A percentile compares a stretch with the other conserved stretches of the same genome.
These are phyloP conservation scores for Andrena hattorfiana DNA, from an alignment of 2,888 invertebrate genomes.

Conservation along the genomic window DNA sequence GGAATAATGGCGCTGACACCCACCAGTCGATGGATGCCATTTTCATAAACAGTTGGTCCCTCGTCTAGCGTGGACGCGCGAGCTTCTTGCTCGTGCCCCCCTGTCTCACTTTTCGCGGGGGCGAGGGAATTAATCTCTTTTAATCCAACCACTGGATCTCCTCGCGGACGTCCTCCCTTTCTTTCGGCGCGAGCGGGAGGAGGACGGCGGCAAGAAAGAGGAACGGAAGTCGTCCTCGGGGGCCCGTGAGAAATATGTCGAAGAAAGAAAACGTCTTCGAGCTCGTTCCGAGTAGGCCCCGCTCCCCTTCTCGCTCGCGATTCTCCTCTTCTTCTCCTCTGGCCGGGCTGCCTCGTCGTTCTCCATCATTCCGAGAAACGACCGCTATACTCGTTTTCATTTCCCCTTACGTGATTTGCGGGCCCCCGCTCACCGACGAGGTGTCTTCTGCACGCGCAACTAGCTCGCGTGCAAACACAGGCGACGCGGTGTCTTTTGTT, in stretches of 20 bases:
- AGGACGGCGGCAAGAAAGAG: conserved; percentile 55
- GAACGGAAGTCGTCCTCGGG: conserved; percentile 68
- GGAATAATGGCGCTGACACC: conserved; percentile 73
- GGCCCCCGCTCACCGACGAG: conserved; percentile 17
- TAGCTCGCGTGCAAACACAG: conserved; percentile 39
- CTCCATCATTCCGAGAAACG: conserved; percentile 77
- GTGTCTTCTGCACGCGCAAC: conserved; percentile 32
- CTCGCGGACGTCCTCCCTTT: conserved; percentile 38
- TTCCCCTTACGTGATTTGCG: conserved; percentile 83
- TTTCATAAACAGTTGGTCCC: conserved; percentile 59
- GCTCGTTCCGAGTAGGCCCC: conserved; percentile 24
- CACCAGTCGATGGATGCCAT: conserved; percentile 62
- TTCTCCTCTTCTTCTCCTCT: conserved; percentile 58
- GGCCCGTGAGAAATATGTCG: conserved; percentile 69
- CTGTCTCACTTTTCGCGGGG: conserved; percentile 49
- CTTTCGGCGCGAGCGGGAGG: conserved; percentile 12
- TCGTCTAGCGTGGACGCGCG: neutral
- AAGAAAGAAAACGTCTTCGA: conserved; percentile 61
- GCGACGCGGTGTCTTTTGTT: conserved; percentile 2
- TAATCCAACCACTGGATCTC: conserved; percentile 48
- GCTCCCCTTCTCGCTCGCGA: conserved; percentile 30
- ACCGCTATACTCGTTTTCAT: conserved; percentile 79
- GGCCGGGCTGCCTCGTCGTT: conserved; percentile 40
- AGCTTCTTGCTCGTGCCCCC: conserved; percentile 14
- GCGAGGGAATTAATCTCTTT: conserved; percentile 58